A percentile compares a stretch with the other conserved stretches of the same genome.
Conservation (phyloP, 2,888 invertebrate genomes). For the Ganaspis brasiliensis region DNA sequence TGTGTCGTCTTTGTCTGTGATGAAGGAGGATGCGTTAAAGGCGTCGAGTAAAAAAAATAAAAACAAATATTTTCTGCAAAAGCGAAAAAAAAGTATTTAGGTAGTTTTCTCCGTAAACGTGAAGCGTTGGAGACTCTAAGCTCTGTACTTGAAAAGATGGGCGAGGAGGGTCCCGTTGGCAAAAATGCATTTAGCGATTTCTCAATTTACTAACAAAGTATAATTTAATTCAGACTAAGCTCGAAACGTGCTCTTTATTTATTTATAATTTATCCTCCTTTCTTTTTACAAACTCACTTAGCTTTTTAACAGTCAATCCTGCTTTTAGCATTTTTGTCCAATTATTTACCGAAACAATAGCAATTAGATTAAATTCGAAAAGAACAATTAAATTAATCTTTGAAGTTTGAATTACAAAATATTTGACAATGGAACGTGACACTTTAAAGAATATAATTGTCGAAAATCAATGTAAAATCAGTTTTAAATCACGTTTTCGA, state of each 20-base stretch:
- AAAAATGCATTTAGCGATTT: conserved; percentile 71
- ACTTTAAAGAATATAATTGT: conserved; percentile 14
- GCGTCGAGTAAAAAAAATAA: conserved; percentile 43
- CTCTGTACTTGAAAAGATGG: conserved; percentile 41
- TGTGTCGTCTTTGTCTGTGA: conserved; percentile 61
- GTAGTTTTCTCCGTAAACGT: conserved; percentile 24
- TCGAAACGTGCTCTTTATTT: conserved; percentile 65
- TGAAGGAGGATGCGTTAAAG: conserved; percentile 51
- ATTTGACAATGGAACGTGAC: conserved; percentile 29
- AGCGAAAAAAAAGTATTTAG: conserved; percentile 36
- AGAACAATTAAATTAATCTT: conserved; percentile 24
- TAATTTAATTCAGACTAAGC: conserved; percentile 77
- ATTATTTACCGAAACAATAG: too few species aligned
- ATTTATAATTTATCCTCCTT: conserved; percentile 12
- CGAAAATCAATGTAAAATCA: not conserved
- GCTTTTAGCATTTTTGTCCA: too few species aligned
- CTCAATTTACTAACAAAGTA: conserved; percentile 65
- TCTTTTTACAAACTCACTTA: conserved; percentile 44
- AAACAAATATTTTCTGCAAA: conserved; percentile 43
- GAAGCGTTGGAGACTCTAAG: conserved; percentile 29
- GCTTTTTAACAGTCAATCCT: not conserved
- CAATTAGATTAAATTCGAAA: too few species aligned
- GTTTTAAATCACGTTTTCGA: conserved; percentile 64
- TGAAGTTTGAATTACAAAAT: not conserved
- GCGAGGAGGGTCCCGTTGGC: conserved; percentile 53